phyloP scores from a whole-genome alignment of 2,888 invertebrate species.

The Scaptomyza reducta region DNA sequence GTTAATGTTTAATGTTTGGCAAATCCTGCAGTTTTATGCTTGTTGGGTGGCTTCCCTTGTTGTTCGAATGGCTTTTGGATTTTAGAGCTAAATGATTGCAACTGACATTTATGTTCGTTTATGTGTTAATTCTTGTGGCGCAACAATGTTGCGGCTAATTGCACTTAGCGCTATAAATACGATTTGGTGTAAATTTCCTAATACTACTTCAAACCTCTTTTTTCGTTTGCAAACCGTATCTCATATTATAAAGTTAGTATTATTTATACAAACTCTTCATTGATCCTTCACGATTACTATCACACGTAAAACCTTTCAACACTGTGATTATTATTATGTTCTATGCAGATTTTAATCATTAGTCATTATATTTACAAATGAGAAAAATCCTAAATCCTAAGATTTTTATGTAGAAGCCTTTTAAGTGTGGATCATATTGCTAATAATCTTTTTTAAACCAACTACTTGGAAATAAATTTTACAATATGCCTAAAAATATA shows the following conservation, averaged over 20 bases:
- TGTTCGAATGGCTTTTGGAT: constrained; percentile 6
- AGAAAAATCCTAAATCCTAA: too few relatives aligned
- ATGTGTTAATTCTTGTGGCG: constrained; percentile 71
- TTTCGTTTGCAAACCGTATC: background rate
- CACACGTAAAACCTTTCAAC: too few relatives aligned
- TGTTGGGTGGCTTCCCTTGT: constrained; percentile 61
- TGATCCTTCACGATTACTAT: too few relatives aligned
- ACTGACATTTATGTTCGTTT: constrained; percentile 56
- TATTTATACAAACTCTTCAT: too few relatives aligned
- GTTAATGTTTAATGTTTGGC: constrained; percentile 67
- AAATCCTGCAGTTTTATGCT: constrained; percentile 65
- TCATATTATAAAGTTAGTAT: background rate
- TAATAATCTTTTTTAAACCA: too few relatives aligned
- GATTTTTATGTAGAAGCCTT: too few relatives aligned
- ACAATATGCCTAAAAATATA: too few relatives aligned
- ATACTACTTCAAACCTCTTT: background rate
- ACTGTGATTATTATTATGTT: too few relatives aligned
- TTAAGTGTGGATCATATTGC: too few relatives aligned
- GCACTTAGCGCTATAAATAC: background rate
- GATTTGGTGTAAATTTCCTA: background rate
- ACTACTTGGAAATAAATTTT: too few relatives aligned
- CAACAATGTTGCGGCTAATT: constrained; percentile 63
- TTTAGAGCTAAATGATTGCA: constrained; percentile 50
- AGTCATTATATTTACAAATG: too few relatives aligned
- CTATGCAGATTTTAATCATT: too few relatives aligned